phyloP scores from a whole-genome alignment of 2,113 vertebrate species.

The Tachysurus fulvidraco region DNA sequence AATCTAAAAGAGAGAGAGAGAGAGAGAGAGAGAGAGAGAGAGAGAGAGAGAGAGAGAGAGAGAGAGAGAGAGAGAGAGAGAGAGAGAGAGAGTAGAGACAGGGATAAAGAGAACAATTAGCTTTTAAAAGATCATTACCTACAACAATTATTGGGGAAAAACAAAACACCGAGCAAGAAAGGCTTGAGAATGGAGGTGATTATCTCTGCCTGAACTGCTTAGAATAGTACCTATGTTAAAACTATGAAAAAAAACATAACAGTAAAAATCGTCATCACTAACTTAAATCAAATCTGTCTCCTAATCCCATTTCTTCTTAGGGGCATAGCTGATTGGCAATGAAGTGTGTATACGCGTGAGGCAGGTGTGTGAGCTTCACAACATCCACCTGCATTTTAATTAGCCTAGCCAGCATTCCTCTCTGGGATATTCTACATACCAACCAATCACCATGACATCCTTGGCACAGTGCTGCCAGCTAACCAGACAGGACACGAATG shows the following conservation, averaged over 20 bases:
- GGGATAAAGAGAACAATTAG: neutral
- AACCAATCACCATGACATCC: conserved; percentile 50
- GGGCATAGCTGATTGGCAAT: conserved; percentile 75
- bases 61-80: neutral
- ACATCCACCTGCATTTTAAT: conserved; percentile 84
- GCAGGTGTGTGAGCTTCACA: conserved; percentile 54
- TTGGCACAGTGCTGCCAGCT: conserved; percentile 35
- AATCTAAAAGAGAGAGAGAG: conserved; percentile 57
- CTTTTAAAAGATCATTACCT: conserved; percentile 3
- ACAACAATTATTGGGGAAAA: conserved; percentile 3
- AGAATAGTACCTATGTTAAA: conserved; percentile 11
- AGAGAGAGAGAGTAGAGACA: neutral
- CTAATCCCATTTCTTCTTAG: conserved; percentile 47
- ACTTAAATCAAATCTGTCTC: conserved; percentile 23
- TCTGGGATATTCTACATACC: conserved; percentile 70
- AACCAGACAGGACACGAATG: conserved; percentile 45
- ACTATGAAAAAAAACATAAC: neutral
- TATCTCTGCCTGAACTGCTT: neutral
- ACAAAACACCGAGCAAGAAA: neutral
- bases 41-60: neutral
- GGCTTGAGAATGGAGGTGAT: conserved; percentile 2
- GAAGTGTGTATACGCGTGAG: conserved; percentile 52
- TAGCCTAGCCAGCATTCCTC: conserved; percentile 74
- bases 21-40: too few relatives aligned
- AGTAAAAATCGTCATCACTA: conserved; percentile 13